Evolutionary conservation across 2,797 vertebrate species (phyloP).

Genomic region (Enteromius viviparus): DNA sequence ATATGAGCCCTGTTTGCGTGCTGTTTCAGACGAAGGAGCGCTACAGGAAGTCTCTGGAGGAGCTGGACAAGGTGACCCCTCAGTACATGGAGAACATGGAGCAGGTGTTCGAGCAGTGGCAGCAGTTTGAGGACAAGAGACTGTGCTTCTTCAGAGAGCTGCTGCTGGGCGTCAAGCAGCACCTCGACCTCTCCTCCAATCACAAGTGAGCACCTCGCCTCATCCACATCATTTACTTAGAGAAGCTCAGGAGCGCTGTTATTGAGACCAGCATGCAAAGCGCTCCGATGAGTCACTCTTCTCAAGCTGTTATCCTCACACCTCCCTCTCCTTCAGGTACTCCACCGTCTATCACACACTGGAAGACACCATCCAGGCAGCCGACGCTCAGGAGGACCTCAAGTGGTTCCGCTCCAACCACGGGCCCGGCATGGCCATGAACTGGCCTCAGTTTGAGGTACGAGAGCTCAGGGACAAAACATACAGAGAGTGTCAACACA

Average conservation of each 20-base stretch:
- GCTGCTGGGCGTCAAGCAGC: conserved; percentile 90
- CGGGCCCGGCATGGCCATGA: conserved; percentile 97
- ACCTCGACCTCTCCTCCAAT: conserved; percentile 92
- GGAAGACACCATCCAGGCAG: conserved; percentile 86
- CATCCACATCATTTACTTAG: background rate
- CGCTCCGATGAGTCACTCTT: background rate
- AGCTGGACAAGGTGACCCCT: conserved; percentile 89
- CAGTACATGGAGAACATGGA: conserved; percentile 99
- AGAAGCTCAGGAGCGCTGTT: background rate
- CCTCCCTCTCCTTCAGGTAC: conserved; percentile 77
- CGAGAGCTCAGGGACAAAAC: background rate
- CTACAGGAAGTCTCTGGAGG: conserved; percentile 91
- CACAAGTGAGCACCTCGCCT: conserved; percentile 79
- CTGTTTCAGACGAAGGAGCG: conserved; percentile 87
- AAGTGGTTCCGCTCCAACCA: conserved; percentile 93
- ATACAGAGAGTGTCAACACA: background rate
- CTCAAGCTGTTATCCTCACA: background rate
- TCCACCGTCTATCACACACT: conserved; percentile 88
- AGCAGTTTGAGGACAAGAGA: conserved; percentile 95
- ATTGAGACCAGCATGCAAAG: background rate
- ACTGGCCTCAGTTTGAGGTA: conserved; percentile 99
- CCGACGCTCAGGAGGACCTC: conserved; percentile 90
- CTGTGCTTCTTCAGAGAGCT: conserved; percentile 90
- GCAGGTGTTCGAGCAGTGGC: conserved; percentile 96
- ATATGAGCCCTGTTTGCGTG: background rate